Conservation (phyloP, 2,113 vertebrate genomes). For the Picathartes gymnocephalus region DNA sequence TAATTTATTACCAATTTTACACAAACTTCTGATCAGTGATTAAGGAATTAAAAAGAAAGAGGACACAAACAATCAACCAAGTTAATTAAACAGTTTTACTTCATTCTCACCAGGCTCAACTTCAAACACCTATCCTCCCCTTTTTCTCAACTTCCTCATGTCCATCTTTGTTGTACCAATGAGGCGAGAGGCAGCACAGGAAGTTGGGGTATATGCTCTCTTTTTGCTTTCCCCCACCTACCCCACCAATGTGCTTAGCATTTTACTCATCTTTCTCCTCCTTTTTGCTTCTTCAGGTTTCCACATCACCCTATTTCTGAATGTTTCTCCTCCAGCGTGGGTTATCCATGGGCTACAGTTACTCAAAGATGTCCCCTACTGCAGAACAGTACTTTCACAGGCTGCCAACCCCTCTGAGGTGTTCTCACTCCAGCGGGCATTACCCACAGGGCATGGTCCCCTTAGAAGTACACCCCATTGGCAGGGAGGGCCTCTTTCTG, state of each 20-base stretch:
- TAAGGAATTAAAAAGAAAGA: background rate
- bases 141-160: background rate
- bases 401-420: background rate
- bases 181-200: background rate
- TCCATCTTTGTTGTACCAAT: background rate
- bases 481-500: background rate
- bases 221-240: background rate
- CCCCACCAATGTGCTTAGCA: rapidly evolving
- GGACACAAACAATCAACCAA: background rate
- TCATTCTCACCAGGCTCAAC: background rate
- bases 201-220: background rate
- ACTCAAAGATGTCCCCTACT: background rate
- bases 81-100: background rate
- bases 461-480: background rate
- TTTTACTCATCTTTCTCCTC: background rate
- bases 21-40: background rate
- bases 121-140: background rate
- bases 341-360: background rate
- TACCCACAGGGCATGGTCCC: background rate
- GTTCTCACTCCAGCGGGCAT: background rate
- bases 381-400: background rate
- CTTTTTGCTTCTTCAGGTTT: background rate
- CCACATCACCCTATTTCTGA: background rate
- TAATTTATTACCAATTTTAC: background rate
- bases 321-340: rapidly evolving